Evolutionary conservation across 2,888 invertebrate genomes (phyloP).

Genomic region (Agrotis puta): DNA sequence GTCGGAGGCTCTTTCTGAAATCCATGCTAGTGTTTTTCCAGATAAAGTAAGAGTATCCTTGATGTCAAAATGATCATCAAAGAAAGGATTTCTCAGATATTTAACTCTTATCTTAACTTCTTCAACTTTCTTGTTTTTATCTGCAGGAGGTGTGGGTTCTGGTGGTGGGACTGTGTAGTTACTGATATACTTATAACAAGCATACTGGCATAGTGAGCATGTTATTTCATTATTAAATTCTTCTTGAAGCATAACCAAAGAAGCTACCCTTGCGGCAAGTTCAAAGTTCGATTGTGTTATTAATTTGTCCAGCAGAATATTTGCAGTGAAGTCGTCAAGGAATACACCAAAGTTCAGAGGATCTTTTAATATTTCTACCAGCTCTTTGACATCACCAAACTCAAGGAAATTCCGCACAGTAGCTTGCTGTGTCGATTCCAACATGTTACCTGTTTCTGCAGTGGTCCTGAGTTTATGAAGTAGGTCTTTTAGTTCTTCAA

Average conservation of each 20-base stretch:
- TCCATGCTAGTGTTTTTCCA: slow-evolving; percentile 95
- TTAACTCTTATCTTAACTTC: slow-evolving; percentile 94
- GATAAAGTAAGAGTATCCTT: slow-evolving; percentile 93
- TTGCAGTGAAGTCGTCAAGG: slow-evolving; percentile 95
- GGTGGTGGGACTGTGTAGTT: slow-evolving; percentile 69
- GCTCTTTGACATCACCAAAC: slow-evolving; percentile 90
- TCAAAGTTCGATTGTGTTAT: slow-evolving; percentile 93
- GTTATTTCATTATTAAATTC: slow-evolving; percentile 94
- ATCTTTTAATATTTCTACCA: slow-evolving; percentile 94
- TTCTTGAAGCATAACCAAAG: slow-evolving; percentile 96
- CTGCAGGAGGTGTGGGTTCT: slow-evolving; percentile 65
- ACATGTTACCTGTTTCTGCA: slow-evolving; percentile 92
- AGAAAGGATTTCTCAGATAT: slow-evolving; percentile 95
- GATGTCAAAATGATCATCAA: slow-evolving; percentile 98
- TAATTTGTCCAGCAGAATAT: slow-evolving; percentile 95
- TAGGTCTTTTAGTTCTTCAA: slow-evolving; percentile 94
- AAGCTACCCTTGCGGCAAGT: slow-evolving; percentile 94
- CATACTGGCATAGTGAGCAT: slow-evolving; percentile 93
- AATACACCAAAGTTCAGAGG: slow-evolving; percentile 97
- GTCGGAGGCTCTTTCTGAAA: slow-evolving; percentile 88
- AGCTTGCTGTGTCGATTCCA: slow-evolving; percentile 96
- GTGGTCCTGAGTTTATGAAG: slow-evolving; percentile 94
- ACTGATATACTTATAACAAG: slow-evolving; percentile 93
- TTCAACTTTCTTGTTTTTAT: slow-evolving; percentile 87
- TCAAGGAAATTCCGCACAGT: slow-evolving; percentile 92